phyloP scores from a whole-genome alignment of 1,140 invertebrate genomes.

The Drosophila mauritiana region DNA sequence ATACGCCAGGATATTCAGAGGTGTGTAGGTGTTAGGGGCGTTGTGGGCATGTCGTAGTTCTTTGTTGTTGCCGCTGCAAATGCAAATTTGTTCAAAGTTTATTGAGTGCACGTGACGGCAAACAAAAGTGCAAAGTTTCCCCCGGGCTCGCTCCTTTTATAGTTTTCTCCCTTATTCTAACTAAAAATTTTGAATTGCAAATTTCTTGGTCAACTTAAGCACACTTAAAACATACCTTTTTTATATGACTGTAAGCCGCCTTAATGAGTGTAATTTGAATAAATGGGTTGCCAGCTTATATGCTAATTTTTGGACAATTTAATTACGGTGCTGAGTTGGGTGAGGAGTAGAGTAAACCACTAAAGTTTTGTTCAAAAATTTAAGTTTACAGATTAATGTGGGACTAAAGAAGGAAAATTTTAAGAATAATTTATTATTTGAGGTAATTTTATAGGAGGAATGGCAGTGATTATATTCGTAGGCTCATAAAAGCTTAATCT shows the following conservation, averaged over 20 bases:
- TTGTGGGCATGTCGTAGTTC: conserved; percentile 27
- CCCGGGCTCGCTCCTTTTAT: conserved; percentile 23
- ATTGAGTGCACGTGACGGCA: conserved; percentile 83
- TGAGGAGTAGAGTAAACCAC: neutral
- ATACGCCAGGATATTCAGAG: neutral
- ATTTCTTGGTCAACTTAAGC: conserved; percentile 51
- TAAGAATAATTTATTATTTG: neutral
- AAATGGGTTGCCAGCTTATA: conserved; percentile 37
- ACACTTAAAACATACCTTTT: conserved; percentile 28
- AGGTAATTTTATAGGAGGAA: too few relatives aligned
- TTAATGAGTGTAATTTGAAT: conserved; percentile 42
- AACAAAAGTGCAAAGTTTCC: conserved; percentile 79
- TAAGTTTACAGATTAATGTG: conserved; percentile 17
- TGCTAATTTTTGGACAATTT: conserved; percentile 40
- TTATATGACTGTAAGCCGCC: conserved; percentile 21
- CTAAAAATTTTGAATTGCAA: conserved; percentile 67
- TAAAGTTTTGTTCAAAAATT: conserved; percentile 12
- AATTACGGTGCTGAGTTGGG: conserved; percentile 31
- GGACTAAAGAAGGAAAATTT: neutral
- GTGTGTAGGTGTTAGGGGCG: conserved; percentile 1
- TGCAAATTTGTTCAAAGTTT: conserved; percentile 84
- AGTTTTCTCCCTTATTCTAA: conserved; percentile 26
- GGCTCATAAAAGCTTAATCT: too few relatives aligned
- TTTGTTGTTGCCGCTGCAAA: conserved; percentile 57
- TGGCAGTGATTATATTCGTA: too few relatives aligned